These are phyloP conservation scores for Habropoda laboriosa DNA, from an alignment of 1,140 invertebrate species.

Conservation along the genomic window DNA sequence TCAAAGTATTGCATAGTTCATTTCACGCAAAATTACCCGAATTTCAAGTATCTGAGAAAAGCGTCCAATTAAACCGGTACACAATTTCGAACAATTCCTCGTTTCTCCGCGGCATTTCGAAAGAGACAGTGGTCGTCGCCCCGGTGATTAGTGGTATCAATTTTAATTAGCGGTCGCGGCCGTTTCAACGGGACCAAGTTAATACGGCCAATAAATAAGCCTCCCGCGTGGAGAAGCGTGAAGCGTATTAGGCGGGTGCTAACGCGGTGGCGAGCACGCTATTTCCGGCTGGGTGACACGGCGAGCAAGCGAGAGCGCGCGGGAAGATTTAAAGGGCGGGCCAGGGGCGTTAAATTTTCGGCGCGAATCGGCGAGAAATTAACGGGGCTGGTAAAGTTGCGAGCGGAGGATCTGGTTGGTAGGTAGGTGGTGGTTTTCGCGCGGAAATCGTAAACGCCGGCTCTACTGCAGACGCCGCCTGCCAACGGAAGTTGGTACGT, in stretches of 20 bases:
- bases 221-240: neutral
- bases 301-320: neutral
- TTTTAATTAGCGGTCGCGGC: neutral
- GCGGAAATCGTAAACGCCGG: too few species aligned
- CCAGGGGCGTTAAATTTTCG: slow-evolving; percentile 55
- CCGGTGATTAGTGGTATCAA: too few species aligned
- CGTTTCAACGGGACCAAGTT: slow-evolving; percentile 5
- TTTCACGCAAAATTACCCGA: too few species aligned
- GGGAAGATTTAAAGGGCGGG: slow-evolving; percentile 52
- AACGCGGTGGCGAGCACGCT: slow-evolving; percentile 1
- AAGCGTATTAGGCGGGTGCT: slow-evolving; percentile 18
- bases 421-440: slow-evolving; percentile 41
- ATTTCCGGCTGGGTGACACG: slow-evolving; percentile 1
- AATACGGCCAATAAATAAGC: slow-evolving; percentile 35
- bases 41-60: too few species aligned
- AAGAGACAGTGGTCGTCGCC: neutral
- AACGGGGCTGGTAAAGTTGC: slow-evolving; percentile 56
- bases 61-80: too few species aligned
- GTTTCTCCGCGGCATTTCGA: neutral
- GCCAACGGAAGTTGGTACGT: slow-evolving; percentile 48
- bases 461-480: too few species aligned
- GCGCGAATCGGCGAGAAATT: slow-evolving; percentile 63
- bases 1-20: too few species aligned
- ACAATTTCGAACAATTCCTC: too few species aligned
- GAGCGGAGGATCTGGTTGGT: too few species aligned